Evolutionary conservation across 2,797 vertebrate genomes (phyloP).

Genomic region (Peromyscus nudipes): DNA sequence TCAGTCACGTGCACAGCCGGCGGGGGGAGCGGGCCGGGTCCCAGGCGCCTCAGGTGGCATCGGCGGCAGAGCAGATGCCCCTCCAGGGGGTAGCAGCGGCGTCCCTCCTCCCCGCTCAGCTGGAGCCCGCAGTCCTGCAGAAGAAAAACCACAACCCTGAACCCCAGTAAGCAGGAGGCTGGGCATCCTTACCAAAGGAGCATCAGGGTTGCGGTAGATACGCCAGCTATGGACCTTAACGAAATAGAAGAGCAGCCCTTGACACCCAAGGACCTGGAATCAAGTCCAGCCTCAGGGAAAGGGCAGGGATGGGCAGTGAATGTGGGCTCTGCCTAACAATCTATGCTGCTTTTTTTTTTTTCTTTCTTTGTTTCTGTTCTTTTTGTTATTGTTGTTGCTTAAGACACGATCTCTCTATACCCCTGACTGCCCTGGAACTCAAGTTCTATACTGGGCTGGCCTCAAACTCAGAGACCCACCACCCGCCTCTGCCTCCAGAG

Average conservation of each 20-base stretch:
- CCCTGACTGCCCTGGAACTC: not conserved
- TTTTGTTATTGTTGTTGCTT: not conserved
- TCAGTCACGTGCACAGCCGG: slow-evolving; percentile 97
- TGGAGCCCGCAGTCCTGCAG: slow-evolving; percentile 96
- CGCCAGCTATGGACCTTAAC: rapidly evolving
- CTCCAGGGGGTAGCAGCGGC: slow-evolving; percentile 97
- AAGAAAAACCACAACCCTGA: slow-evolving; percentile 15
- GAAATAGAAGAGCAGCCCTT: not conserved
- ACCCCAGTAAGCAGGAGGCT: no score
- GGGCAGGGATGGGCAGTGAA: not conserved
- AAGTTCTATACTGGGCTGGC: not conserved
- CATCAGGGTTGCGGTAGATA: not conserved
- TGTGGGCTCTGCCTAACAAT: not conserved
- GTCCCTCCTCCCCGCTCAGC: slow-evolving; percentile 97
- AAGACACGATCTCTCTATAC: not conserved
- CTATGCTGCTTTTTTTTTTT: not conserved
- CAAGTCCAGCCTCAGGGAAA: not conserved
- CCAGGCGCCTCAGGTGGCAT: slow-evolving; percentile 96
- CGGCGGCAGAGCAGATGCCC: slow-evolving; percentile 96
- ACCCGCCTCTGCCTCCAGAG: not conserved
- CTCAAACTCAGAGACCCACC: not conserved
- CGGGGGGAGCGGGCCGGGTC: slow-evolving; percentile 90
- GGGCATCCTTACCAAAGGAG: not conserved
- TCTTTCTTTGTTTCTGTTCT: not conserved
- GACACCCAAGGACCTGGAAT: not conserved